Conservation (phyloP, 2,888 invertebrate species). For the Dicyrtoma fusca region DNA sequence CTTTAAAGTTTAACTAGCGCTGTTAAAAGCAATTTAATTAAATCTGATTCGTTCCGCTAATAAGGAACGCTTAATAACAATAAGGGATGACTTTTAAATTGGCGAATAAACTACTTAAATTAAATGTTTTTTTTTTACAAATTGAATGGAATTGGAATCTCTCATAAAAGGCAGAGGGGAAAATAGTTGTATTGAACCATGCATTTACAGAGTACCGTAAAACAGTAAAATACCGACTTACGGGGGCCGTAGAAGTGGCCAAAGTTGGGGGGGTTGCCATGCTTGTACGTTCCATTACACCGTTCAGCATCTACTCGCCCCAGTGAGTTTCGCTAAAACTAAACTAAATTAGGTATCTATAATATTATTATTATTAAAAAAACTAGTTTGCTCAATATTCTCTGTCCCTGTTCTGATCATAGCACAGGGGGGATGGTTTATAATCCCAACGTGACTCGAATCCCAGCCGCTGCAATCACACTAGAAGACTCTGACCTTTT, state of each 20-base stretch:
- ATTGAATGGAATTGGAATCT: no score
- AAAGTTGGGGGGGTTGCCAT: constrained; percentile 60
- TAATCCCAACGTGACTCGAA: constrained; percentile 64
- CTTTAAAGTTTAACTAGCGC: no score
- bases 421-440: constrained; percentile 57
- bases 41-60: no score
- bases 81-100: no score
- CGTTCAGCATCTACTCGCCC: neutral
- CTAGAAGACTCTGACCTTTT: constrained; percentile 78
- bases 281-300: constrained; percentile 59
- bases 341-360: no score
- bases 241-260: constrained; percentile 60
- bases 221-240: constrained; percentile 59
- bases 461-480: constrained; percentile 76
- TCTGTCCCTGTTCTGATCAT: no score
- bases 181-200: constrained; percentile 54
- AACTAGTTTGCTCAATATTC: no score
- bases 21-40: no score
- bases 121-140: neutral
- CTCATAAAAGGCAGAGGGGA: constrained; percentile 54
- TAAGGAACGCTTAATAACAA: no score
- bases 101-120: no score
- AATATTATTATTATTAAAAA: no score
- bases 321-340: neutral
- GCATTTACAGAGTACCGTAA: constrained; percentile 58